A percentile compares a stretch with the other conserved stretches of the same genome.
Evolutionary conservation across 2,888 invertebrate genomes (phyloP).

Genomic region (Polydrusus pterygomalis): DNA sequence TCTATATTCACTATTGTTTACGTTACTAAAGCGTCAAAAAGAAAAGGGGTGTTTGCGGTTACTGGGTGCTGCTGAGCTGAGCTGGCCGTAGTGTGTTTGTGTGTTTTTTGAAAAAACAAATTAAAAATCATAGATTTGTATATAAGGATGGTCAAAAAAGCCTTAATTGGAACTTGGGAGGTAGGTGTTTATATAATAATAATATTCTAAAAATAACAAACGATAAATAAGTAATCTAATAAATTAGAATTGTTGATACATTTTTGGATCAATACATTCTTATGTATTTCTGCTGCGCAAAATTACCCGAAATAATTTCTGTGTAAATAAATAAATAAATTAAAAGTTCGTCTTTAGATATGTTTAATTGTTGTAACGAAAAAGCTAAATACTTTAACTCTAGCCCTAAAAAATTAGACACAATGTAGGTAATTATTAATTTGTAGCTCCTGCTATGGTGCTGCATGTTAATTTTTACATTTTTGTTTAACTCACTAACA

Average conservation of each 20-base stretch:
- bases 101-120: background rate
- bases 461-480: too few species aligned
- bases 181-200: slow-evolving; percentile 65
- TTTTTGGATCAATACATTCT: slow-evolving; percentile 24
- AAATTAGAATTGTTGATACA: slow-evolving; percentile 1
- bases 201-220: background rate
- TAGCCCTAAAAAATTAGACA: too few species aligned
- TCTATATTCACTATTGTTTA: slow-evolving; percentile 24
- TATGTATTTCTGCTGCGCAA: slow-evolving; percentile 1
- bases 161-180: slow-evolving; percentile 76
- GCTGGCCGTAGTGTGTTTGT: background rate
- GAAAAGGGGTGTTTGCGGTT: slow-evolving; percentile 15
- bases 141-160: slow-evolving; percentile 70
- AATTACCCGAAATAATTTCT: slow-evolving; percentile 11
- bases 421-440: too few species aligned
- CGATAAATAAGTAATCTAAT: too few species aligned
- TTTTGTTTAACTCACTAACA: too few species aligned
- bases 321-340: slow-evolving; percentile 12
- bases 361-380: too few species aligned
- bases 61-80: too few species aligned
- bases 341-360: too few species aligned
- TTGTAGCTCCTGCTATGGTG: too few species aligned
- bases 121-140: background rate
- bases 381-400: too few species aligned
- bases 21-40: background rate